These are phyloP conservation scores for Oenanthe melanoleuca DNA, from an alignment of 2,113 vertebrate genomes.

Conservation along the genomic window DNA sequence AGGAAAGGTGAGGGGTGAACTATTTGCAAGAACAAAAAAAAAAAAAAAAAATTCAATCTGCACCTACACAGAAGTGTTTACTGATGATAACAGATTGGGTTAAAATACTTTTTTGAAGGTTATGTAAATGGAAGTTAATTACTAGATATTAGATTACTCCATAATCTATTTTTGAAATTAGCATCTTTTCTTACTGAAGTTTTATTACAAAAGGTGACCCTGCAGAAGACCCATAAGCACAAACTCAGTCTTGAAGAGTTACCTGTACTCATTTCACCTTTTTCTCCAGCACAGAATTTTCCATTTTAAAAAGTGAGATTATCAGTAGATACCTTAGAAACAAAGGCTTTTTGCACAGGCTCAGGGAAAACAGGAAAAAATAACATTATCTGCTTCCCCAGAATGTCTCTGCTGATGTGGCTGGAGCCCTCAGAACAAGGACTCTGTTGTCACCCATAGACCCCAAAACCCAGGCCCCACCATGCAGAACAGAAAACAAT, in stretches of 20 bases:
- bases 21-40: background rate
- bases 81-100: background rate
- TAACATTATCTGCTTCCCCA: background rate
- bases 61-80: background rate
- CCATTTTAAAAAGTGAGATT: background rate
- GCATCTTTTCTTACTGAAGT: background rate
- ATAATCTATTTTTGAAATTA: background rate
- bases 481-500: background rate
- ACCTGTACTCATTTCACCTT: background rate
- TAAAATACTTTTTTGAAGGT: background rate
- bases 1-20: background rate
- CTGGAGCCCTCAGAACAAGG: background rate
- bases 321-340: background rate
- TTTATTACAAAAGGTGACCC: background rate
- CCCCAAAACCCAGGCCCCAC: background rate
- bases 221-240: background rate
- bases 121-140: background rate
- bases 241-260: background rate
- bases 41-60: background rate
- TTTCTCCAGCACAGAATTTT: background rate
- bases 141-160: background rate
- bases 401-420: background rate
- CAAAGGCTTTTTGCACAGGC: background rate
- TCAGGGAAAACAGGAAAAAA: background rate
- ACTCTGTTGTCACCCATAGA: background rate